A percentile compares a stretch with the other conserved stretches of the same genome.
These are phyloP conservation scores for Leptarthrus brevirostris DNA, from an alignment of 2,888 invertebrate genomes.

Conservation along the genomic window DNA sequence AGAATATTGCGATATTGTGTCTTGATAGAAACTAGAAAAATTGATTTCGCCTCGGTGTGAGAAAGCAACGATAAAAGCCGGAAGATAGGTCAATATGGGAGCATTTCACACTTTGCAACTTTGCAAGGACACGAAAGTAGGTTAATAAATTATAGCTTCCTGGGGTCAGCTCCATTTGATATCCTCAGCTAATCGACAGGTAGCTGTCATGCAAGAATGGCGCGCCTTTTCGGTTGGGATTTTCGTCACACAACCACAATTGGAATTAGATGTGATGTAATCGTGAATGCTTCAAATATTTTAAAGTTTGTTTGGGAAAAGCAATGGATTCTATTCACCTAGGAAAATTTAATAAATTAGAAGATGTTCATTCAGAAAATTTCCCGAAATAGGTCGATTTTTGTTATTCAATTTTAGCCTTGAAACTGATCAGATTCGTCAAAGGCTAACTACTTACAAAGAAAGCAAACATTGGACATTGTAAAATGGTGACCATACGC, in stretches of 20 bases:
- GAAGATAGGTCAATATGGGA: constrained; percentile 33
- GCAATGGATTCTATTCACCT: no score
- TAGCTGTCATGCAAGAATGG: constrained; percentile 17
- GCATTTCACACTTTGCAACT: not conserved
- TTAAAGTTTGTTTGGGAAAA: no score
- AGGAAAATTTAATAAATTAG: no score
- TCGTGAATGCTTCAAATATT: no score
- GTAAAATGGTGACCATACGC: no score
- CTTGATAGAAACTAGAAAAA: not conserved
- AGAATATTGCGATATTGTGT: not conserved
- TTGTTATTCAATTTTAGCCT: no score
- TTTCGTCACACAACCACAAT: not conserved
- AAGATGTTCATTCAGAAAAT: no score
- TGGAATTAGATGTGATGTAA: not conserved
- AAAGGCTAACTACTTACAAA: no score
- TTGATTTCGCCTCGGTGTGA: not conserved
- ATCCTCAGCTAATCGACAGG: constrained; percentile 6
- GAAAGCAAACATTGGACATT: no score
- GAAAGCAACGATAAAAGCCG: constrained; percentile 34
- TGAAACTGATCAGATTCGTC: no score
- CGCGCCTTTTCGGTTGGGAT: not conserved
- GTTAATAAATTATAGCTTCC: constrained; percentile 7
- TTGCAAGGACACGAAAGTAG: constrained; percentile 31
- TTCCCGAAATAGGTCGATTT: no score
- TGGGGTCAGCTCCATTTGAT: not conserved